phyloP scores from a whole-genome alignment of 2,888 invertebrate species.

The Dicranocentrus wangi region DNA sequence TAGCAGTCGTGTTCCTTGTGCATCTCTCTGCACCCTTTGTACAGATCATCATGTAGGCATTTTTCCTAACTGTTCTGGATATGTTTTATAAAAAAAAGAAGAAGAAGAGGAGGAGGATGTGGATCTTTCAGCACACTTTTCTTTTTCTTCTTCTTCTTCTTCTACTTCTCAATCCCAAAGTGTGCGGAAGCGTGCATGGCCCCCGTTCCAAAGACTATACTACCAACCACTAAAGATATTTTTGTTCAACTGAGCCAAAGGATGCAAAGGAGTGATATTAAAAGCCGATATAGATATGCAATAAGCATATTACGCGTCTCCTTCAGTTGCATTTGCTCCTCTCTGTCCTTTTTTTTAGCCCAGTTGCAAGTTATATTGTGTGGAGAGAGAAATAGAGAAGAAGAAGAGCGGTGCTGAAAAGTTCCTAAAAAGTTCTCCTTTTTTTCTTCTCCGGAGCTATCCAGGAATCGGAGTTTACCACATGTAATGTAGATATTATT shows the following conservation, averaged over 20 bases:
- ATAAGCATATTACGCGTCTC: too few relatives aligned
- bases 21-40: not conserved
- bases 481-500: not conserved
- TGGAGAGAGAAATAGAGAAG: too few relatives aligned
- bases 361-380: slow-evolving; percentile 4
- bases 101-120: not conserved
- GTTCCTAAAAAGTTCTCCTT: not conserved
- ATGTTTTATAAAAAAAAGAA: not conserved
- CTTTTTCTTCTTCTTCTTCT: not conserved
- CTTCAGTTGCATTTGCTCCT: slow-evolving; percentile 27
- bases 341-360: not conserved
- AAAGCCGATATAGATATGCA: not conserved
- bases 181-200: too few relatives aligned
- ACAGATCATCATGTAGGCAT: not conserved
- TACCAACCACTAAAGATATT: too few relatives aligned
- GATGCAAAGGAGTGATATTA: not conserved
- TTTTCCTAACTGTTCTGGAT: not conserved
- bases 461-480: slow-evolving; percentile 27
- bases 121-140: slow-evolving; percentile 41
- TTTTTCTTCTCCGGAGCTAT: not conserved
- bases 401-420: slow-evolving; percentile 14
- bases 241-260: too few relatives aligned
- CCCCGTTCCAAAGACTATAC: too few relatives aligned
- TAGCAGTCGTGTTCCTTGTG: not conserved
- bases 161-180: not conserved